Conservation (phyloP, 1,140 invertebrate genomes). For the Orius insidiosus region DNA sequence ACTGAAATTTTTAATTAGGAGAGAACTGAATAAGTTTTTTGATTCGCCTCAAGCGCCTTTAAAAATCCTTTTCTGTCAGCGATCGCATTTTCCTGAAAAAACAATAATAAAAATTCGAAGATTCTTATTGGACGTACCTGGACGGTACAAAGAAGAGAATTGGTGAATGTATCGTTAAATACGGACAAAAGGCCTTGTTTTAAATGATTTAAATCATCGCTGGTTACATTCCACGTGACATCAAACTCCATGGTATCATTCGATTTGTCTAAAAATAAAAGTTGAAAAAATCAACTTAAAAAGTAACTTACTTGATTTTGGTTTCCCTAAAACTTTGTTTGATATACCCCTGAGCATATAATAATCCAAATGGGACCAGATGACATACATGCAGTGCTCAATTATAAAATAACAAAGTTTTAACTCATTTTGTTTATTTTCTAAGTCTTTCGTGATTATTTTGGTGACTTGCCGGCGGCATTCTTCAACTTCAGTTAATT, state of each 20-base stretch:
- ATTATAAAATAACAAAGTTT: constrained; percentile 48
- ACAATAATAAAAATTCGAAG: constrained; percentile 4
- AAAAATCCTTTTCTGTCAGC: constrained; percentile 49
- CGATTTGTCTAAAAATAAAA: not conserved
- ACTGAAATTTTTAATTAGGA: constrained; percentile 23
- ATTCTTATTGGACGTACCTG: constrained; percentile 30
- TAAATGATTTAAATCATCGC: constrained; percentile 39
- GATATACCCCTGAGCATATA: constrained; percentile 43
- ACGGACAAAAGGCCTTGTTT: constrained; percentile 47
- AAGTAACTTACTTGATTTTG: not conserved
- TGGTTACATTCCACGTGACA: constrained; percentile 35
- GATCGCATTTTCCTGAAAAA: constrained; percentile 32
- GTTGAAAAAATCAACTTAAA: not conserved
- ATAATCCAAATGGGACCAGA: constrained; percentile 68
- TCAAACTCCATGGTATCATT: constrained; percentile 20
- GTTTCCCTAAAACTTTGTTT: constrained; percentile 19
- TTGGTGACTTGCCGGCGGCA: constrained; percentile 12
- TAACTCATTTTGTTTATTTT: constrained; percentile 41
- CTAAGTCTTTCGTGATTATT: constrained; percentile 24
- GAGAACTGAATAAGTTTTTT: constrained; percentile 63
- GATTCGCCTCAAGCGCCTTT: constrained; percentile 57
- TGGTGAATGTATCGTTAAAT: constrained; percentile 63
- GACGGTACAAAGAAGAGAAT: constrained; percentile 53
- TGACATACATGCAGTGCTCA: constrained; percentile 60
- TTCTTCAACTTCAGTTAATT: constrained; percentile 17